Conservation (phyloP, 2,797 vertebrate genomes). For the Sebastes goodei region DNA sequence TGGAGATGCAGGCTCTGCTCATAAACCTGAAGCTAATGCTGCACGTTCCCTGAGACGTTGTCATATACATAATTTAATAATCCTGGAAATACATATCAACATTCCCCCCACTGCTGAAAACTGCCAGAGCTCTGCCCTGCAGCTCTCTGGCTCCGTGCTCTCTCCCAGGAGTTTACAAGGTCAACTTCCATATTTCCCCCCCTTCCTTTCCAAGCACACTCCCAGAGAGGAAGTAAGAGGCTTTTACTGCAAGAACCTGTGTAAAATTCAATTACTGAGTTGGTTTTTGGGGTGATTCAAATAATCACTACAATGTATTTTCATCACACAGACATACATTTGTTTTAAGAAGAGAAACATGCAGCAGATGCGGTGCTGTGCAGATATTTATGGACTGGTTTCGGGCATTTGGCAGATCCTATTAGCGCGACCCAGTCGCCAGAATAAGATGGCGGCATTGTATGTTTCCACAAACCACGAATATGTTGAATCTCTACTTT, state of each 20-base stretch:
- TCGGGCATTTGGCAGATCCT: conserved; percentile 27
- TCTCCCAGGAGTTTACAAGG: conserved; percentile 63
- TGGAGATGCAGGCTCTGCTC: conserved; percentile 81
- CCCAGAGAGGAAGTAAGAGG: conserved; percentile 42
- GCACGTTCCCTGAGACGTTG: conserved; percentile 80
- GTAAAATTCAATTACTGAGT: conserved; percentile 67
- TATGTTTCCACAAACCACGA: background rate
- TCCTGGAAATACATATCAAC: conserved; percentile 90
- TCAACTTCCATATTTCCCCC: conserved; percentile 67
- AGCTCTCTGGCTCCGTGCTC: conserved; percentile 44
- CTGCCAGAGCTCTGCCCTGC: conserved; percentile 62
- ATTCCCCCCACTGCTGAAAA: conserved; percentile 65
- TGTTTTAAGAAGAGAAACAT: conserved; percentile 20
- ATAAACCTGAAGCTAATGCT: conserved; percentile 84
- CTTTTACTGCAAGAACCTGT: conserved; percentile 47
- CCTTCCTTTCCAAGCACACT: conserved; percentile 35
- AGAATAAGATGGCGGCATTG: background rate
- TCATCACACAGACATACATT: conserved; percentile 37
- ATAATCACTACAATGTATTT: conserved; percentile 34
- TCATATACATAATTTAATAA: conserved; percentile 92
- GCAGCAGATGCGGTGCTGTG: background rate
- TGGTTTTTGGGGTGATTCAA: conserved; percentile 40
- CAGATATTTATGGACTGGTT: conserved; percentile 20
- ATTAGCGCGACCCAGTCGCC: background rate
- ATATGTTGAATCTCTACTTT: background rate